Conservation (phyloP, 2,888 invertebrate species). For the Catocala nupta region DNA sequence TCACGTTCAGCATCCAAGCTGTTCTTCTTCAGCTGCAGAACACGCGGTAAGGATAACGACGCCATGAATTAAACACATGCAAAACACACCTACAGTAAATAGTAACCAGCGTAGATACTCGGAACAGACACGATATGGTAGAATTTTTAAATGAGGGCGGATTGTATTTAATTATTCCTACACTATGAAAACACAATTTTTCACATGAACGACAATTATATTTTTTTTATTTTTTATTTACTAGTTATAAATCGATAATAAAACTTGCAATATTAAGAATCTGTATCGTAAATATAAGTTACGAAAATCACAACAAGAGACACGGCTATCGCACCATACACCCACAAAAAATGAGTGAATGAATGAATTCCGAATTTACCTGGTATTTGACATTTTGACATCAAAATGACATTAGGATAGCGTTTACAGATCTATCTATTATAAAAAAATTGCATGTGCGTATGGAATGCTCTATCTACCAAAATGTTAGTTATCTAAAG, state of each 20-base stretch:
- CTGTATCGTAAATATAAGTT: slow-evolving; percentile 43
- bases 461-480: no score
- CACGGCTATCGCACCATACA: slow-evolving; percentile 32
- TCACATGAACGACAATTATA: slow-evolving; percentile 8
- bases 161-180: slow-evolving; percentile 1
- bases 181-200: slow-evolving; percentile 27
- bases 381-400: not conserved
- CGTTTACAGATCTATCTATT: slow-evolving; percentile 17
- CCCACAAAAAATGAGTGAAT: slow-evolving; percentile 44
- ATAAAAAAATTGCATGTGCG: not conserved
- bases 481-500: no score
- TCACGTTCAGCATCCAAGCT: slow-evolving; percentile 93
- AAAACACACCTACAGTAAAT: slow-evolving; percentile 64
- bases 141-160: slow-evolving; percentile 36
- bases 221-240: not conserved
- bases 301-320: slow-evolving; percentile 33
- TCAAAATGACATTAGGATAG: slow-evolving; percentile 6
- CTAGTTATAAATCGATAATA: not conserved
- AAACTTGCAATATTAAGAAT: slow-evolving; percentile 34
- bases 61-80: slow-evolving; percentile 88
- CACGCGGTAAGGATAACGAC: slow-evolving; percentile 91
- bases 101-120: slow-evolving; percentile 39
- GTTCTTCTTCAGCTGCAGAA: slow-evolving; percentile 91
- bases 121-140: slow-evolving; percentile 40
- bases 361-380: slow-evolving; percentile 8